phyloP scores from a whole-genome alignment of 1,140 invertebrate genomes.

The Heterodera carotae region DNA sequence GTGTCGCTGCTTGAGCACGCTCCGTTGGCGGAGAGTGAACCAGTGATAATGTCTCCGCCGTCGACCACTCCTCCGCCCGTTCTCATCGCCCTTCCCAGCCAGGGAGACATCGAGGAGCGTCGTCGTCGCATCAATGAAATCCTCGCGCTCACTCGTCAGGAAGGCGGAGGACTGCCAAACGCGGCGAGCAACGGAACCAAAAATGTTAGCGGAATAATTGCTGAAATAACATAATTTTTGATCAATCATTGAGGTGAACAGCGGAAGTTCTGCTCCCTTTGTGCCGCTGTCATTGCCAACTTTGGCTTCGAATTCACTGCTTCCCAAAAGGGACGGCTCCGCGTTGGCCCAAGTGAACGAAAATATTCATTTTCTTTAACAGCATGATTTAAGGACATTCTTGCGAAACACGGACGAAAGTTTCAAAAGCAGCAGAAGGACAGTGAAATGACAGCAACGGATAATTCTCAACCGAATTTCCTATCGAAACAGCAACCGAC shows the following conservation, averaged over 20 bases:
- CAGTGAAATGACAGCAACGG: background rate
- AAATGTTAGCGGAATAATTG: background rate
- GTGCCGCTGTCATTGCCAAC: background rate
- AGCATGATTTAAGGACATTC: slow-evolving; percentile 9
- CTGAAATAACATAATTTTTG: background rate
- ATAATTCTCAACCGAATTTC: background rate
- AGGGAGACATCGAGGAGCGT: slow-evolving; percentile 35
- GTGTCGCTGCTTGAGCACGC: slow-evolving; percentile 8
- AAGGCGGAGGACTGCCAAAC: background rate
- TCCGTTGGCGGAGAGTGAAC: slow-evolving; percentile 10
- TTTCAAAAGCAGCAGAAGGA: slow-evolving; percentile 18
- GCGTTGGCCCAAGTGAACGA: slow-evolving; percentile 28
- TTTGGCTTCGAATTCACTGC: slow-evolving; percentile 18
- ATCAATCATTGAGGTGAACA: background rate
- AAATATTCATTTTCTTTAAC: no score
- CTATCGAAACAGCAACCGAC: background rate
- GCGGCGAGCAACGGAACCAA: background rate
- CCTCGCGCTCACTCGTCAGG: slow-evolving; percentile 39
- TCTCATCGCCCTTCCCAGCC: slow-evolving; percentile 1
- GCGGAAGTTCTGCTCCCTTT: background rate
- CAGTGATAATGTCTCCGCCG: background rate
- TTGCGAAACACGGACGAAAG: slow-evolving; percentile 33
- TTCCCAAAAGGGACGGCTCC: slow-evolving; percentile 18
- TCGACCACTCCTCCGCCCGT: slow-evolving; percentile 14
- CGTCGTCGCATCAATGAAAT: slow-evolving; percentile 39